Evolutionary conservation across 2,113 vertebrate species (phyloP), one percentile per base, ranked within the genome.

Genomic region (Scomber japonicus): DNA sequence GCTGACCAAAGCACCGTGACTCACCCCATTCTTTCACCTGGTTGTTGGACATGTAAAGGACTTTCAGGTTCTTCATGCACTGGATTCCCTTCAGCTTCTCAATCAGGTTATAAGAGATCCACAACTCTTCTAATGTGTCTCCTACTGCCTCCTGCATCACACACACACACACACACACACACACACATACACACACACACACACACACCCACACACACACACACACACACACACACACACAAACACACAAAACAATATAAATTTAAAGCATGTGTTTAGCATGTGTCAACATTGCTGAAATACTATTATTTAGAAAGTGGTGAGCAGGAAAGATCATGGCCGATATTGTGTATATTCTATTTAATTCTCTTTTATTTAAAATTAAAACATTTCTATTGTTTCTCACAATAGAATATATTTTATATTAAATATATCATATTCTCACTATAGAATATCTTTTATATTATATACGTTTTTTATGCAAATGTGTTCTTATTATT

Each of bases 21-120:
- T 95, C 90, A 99, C 98, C 96, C 98, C 98, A 99, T 13, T 99
- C 98, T 92, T 98, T 99, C 64, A 99, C 98, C 80, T 96, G 92
- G 93, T 99, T 99, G 93, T 99, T 99, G 81, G 98, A 98, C 95
- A 99, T 99, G 88, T 98, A 99, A 55, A 99, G 96, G 85, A 99
- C 96, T 88, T 92, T 96, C 65, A 99, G 87, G 55, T 97, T 98
- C 94, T 96, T 98, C 96, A 99, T 96, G 31, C 95, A 95, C 53
- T 96, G 95, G 75, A 99, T 96, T 59, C 98, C 98, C 86, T 96
- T 98, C 88, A 99, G 94, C 83, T 98, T 99, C 87, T 99, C 98
- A 67, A 99, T 98, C 75, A 96, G 93, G 92, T 99, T 99, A 87
- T 98, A 99, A 0, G 98, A 99, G 84, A 99, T 98, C 97, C 97